Conservation (phyloP, 2,888 invertebrate genomes). For the Miltochrista miniata region DNA sequence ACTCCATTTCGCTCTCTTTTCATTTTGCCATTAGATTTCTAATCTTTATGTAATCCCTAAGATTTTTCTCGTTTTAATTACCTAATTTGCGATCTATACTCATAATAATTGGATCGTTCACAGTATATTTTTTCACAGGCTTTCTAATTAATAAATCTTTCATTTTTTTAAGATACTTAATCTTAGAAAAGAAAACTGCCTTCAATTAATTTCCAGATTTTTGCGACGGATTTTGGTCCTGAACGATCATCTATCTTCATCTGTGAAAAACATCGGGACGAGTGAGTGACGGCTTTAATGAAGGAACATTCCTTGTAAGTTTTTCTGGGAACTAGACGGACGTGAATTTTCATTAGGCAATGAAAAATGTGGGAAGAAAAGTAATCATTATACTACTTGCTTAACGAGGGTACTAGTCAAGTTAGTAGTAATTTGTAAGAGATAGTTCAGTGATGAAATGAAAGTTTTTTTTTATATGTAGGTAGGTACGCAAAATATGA, state of each 20-base stretch:
- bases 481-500: no score
- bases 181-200: constrained; percentile 28
- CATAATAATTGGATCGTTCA: no score
- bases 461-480: no score
- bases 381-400: background rate
- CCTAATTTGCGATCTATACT: no score
- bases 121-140: no score
- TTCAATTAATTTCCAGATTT: constrained; percentile 44
- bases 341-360: constrained; percentile 29
- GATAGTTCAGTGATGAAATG: no score
- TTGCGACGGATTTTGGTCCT: constrained; percentile 36
- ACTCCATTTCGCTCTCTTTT: no score
- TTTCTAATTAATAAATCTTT: background rate
- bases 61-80: no score
- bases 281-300: constrained; percentile 49
- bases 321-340: constrained; percentile 28
- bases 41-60: no score
- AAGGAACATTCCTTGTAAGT: constrained; percentile 42
- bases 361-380: constrained; percentile 8
- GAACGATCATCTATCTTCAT: constrained; percentile 56
- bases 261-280: constrained; percentile 40
- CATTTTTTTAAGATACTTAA: background rate
- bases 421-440: background rate
- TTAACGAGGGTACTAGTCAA: background rate
- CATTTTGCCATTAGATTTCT: no score